Conservation (phyloP, 2,113 vertebrate species). For the Dromaius novaehollandiae region DNA sequence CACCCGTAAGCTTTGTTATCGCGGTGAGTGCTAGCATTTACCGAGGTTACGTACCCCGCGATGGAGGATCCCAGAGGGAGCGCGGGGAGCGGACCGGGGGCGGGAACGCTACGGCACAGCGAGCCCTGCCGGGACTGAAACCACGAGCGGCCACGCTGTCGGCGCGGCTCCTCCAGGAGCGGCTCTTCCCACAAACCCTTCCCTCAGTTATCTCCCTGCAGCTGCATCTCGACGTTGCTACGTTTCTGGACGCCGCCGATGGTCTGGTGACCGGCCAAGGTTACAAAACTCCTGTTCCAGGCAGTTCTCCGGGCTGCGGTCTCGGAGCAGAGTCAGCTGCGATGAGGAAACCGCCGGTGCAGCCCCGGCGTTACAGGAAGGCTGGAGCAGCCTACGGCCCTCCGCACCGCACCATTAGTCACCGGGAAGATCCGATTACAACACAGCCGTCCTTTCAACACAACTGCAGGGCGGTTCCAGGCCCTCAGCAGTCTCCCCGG, state of each 20-base stretch:
- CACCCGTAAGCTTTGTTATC: background rate
- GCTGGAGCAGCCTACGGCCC: background rate
- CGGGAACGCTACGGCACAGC: background rate
- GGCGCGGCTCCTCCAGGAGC: conserved; percentile 32
- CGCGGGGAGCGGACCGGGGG: too few species aligned
- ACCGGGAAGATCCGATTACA: background rate
- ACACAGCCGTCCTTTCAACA: accelerated
- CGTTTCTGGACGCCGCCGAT: conserved; percentile 11
- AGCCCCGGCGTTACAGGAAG: accelerated
- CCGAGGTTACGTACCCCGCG: background rate
- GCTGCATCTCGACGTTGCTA: conserved; percentile 42
- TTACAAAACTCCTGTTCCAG: conserved; percentile 45
- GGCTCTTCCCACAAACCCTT: conserved; percentile 44
- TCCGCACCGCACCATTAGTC: background rate
- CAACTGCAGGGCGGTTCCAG: background rate
- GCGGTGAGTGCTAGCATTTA: background rate
- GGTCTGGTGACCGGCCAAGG: conserved; percentile 37
- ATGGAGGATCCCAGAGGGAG: too few species aligned
- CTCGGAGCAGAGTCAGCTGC: conserved; percentile 1
- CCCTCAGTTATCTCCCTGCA: conserved; percentile 22
- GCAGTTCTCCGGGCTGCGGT: background rate
- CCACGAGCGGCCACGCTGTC: background rate
- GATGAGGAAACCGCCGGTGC: conserved; percentile 31
- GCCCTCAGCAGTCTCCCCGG: background rate
- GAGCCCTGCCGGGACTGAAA: background rate